A percentile compares a stretch with the other conserved stretches of the same genome.
Evolutionary conservation across 2,797 vertebrate genomes (phyloP).

Genomic region (Artibeus jamaicensis): DNA sequence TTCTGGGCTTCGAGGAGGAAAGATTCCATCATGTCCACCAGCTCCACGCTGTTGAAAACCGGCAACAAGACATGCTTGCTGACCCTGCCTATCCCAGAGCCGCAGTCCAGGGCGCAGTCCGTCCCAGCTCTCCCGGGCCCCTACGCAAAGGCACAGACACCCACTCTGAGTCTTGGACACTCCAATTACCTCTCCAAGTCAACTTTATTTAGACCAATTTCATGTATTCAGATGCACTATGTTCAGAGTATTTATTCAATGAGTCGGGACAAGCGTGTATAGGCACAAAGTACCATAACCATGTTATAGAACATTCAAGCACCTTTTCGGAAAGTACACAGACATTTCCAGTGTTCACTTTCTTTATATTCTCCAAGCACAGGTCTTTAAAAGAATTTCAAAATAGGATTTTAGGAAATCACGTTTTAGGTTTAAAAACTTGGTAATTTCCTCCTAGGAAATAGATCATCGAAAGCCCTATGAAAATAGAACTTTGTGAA

Average conservation of each 20-base stretch:
- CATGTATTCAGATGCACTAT: not conserved
- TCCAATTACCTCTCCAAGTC: not conserved
- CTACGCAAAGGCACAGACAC: constrained; percentile 77
- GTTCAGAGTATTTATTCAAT: not conserved
- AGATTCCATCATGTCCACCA: constrained; percentile 96
- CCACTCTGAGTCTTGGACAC: not conserved
- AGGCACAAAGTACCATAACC: not conserved
- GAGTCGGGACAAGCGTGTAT: not conserved
- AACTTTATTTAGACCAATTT: not conserved
- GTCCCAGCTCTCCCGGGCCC: constrained; percentile 91
- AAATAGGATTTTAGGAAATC: not conserved
- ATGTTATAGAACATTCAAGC: not conserved
- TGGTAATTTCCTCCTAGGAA: not conserved
- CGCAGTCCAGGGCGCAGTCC: constrained; percentile 91
- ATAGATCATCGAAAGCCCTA: not conserved
- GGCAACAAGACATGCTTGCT: constrained; percentile 94
- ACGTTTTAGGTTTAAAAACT: not conserved
- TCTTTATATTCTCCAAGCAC: not conserved
- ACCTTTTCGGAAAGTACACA: not conserved
- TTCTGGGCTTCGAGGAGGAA: constrained; percentile 93
- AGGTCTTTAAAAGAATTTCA: not conserved
- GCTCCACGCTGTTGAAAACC: constrained; percentile 91
- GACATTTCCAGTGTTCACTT: not conserved
- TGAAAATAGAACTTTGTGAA: not conserved
- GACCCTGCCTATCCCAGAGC: constrained; percentile 94